These are phyloP conservation scores for Pseudobourletiella spinata DNA, from an alignment of 1,140 invertebrate genomes.

Conservation along the genomic window DNA sequence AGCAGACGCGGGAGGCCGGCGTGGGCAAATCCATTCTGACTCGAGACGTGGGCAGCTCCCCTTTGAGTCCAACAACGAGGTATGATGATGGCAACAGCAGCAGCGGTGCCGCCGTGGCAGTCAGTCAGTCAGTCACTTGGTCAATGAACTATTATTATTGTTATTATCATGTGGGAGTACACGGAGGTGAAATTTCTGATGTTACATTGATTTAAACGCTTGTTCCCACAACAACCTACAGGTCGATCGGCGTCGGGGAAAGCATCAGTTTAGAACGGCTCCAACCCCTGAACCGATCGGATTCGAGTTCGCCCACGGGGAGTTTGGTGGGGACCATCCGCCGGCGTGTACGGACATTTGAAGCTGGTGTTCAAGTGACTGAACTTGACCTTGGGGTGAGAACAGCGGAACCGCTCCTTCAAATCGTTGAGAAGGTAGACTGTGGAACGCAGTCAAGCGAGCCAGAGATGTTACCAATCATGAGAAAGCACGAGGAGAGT, in stretches of 20 bases:
- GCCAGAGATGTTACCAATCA: conserved; percentile 17
- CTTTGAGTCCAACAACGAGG: conserved; percentile 43
- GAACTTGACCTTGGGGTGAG: conserved; percentile 21
- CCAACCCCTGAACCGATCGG: not conserved
- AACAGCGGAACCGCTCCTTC: conserved; percentile 17
- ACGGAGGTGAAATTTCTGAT: no score
- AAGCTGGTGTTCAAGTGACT: conserved; percentile 34
- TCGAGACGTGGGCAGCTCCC: conserved; percentile 53
- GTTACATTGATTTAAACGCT: no score
- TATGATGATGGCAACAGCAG: conserved; percentile 15
- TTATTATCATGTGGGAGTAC: no score
- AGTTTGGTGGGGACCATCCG: conserved; percentile 24
- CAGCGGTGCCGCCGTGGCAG: not conserved
- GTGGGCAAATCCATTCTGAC: conserved; percentile 57
- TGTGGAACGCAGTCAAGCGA: conserved; percentile 39
- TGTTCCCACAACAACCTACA: no score
- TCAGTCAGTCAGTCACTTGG: no score
- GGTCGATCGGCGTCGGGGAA: conserved; percentile 29
- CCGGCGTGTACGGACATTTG: conserved; percentile 28
- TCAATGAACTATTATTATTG: no score
- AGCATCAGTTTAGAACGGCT: conserved; percentile 1
- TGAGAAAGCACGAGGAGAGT: not conserved
- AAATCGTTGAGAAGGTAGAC: conserved; percentile 39
- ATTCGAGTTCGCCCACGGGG: conserved; percentile 26
- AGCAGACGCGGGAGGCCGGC: conserved; percentile 51